Conservation (phyloP, 2,797 vertebrate genomes). For the Orientallactaga sibirica region DNA sequence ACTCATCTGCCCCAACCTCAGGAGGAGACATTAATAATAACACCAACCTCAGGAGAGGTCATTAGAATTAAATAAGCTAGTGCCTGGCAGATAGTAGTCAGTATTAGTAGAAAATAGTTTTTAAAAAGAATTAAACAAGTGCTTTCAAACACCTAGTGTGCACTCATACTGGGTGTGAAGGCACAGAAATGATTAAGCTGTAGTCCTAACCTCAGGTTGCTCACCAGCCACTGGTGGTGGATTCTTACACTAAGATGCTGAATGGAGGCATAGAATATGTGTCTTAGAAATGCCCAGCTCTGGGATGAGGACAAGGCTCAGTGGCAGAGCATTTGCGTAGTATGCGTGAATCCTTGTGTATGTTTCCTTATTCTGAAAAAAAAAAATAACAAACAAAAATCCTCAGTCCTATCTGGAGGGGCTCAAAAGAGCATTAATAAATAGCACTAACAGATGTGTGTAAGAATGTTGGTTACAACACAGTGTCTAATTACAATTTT, state of each 20-base stretch:
- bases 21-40: too few species aligned
- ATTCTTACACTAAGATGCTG: background rate
- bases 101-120: background rate
- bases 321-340: too few species aligned
- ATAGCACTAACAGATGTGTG: background rate
- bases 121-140: background rate
- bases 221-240: background rate
- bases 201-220: background rate
- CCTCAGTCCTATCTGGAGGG: background rate
- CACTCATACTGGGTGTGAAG: background rate
- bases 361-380: too few species aligned
- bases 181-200: background rate
- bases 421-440: background rate
- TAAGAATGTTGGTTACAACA: background rate
- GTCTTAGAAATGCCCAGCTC: background rate
- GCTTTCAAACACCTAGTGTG: background rate
- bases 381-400: too few species aligned
- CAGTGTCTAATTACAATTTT: background rate
- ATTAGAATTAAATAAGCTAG: background rate
- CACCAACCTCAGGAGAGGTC: background rate
- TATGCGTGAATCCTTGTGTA: too few species aligned
- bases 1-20: too few species aligned
- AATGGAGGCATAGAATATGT: background rate
- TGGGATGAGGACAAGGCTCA: too few species aligned
- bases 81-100: background rate